These are phyloP conservation scores for Tetrax tetrax DNA, from an alignment of 2,113 vertebrate genomes.

Conservation along the genomic window DNA sequence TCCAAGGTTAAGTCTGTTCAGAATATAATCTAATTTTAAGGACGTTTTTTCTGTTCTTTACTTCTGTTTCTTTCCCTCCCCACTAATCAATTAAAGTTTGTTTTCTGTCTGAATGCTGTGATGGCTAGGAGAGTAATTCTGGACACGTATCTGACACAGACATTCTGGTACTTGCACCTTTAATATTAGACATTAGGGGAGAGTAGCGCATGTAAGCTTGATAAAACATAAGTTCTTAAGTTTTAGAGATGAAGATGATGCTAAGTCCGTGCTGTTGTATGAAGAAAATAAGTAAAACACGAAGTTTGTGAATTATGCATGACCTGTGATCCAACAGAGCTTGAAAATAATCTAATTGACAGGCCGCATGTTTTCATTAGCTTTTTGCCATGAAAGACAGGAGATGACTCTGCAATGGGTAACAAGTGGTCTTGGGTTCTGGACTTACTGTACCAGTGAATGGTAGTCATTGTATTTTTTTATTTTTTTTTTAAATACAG, in stretches of 20 bases:
- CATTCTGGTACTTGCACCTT: not conserved
- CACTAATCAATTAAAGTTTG: not conserved
- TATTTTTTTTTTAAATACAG: not conserved
- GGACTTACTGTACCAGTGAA: not conserved
- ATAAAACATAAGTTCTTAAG: not conserved
- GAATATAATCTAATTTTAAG: not conserved
- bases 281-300: not conserved
- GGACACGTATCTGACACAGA: not conserved
- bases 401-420: not conserved
- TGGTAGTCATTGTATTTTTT: not conserved
- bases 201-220: not conserved
- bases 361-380: not conserved
- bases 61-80: not conserved
- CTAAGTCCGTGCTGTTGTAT: not conserved
- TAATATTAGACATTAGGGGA: not conserved
- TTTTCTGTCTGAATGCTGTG: not conserved
- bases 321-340: not conserved
- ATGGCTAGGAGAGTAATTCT: not conserved
- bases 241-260: not conserved
- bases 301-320: not conserved
- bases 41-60: not conserved
- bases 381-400: not conserved
- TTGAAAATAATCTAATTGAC: not conserved
- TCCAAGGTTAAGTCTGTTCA: not conserved
- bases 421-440: not conserved